Percentiles rank a stretch among this genome's conserved stretches.
phyloP scores from a whole-genome alignment of 1,140 invertebrate species.

The Bombyx mori region DNA sequence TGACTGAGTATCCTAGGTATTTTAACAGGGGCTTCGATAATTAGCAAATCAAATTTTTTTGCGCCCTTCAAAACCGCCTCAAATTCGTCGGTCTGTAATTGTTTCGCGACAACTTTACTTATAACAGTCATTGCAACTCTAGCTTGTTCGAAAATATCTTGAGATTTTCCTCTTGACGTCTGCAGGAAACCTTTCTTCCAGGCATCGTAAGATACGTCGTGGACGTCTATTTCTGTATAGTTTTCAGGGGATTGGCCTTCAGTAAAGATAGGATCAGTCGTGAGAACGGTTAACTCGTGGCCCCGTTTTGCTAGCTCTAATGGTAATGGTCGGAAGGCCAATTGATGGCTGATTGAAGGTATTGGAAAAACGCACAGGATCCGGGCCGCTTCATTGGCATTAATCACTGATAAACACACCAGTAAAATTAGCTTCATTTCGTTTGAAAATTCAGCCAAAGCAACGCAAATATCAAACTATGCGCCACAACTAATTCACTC shows the following conservation, averaged over 20 bases:
- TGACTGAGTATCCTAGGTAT: constrained; percentile 37
- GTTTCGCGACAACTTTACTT: constrained; percentile 17
- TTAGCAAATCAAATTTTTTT: constrained; percentile 41
- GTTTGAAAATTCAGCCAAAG: too few species aligned
- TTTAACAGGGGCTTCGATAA: constrained; percentile 26
- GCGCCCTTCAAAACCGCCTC: constrained; percentile 33
- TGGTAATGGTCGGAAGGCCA: constrained; percentile 3
- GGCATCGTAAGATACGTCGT: constrained; percentile 20
- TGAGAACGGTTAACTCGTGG: constrained; percentile 16
- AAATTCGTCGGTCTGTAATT: constrained; percentile 24
- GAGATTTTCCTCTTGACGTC: neutral
- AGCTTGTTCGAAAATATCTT: neutral
- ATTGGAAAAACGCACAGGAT: constrained; percentile 4
- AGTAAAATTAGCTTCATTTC: too few species aligned
- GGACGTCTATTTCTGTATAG: constrained; percentile 20
- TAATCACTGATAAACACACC: too few species aligned
- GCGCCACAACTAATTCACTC: too few species aligned
- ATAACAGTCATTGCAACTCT: neutral
- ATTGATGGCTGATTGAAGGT: constrained; percentile 8
- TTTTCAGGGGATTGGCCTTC: constrained; percentile 13
- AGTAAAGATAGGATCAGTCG: constrained; percentile 14
- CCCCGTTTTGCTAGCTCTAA: constrained; percentile 12
- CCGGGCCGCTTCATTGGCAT: neutral
- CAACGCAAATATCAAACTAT: too few species aligned
- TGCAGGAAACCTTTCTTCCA: neutral